Percentiles rank a stretch among this genome's conserved stretches.
Evolutionary conservation across 1,140 invertebrate species (phyloP).

Genomic region (Diorhabda carinulata): DNA sequence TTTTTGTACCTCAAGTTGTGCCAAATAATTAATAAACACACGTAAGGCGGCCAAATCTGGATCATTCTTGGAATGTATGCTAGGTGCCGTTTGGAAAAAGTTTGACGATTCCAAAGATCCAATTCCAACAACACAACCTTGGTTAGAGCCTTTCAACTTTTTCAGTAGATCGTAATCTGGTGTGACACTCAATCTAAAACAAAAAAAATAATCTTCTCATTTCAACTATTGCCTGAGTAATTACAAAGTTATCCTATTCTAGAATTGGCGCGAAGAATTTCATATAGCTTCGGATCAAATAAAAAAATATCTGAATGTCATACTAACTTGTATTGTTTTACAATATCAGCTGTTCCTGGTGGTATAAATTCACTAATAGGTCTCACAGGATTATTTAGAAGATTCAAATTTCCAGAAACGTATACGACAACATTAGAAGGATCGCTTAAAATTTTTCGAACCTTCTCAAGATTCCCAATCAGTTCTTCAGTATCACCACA

Average conservation of each 20-base stretch:
- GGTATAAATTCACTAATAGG: constrained; percentile 56
- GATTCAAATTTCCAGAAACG: constrained; percentile 66
- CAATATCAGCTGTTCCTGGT: constrained; percentile 19
- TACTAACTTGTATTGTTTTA: constrained; percentile 12
- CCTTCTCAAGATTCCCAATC: constrained; percentile 55
- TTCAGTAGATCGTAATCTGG: constrained; percentile 53
- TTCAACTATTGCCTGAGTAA: not conserved
- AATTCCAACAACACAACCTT: constrained; percentile 68
- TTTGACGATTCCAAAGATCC: constrained; percentile 79
- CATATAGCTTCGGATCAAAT: no score
- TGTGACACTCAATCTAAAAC: constrained; percentile 50
- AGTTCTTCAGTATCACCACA: constrained; percentile 54
- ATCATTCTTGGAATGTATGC: constrained; percentile 61
- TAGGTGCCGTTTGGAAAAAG: constrained; percentile 62
- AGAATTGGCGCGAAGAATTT: no score
- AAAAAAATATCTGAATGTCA: not conserved
- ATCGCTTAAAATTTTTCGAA: constrained; percentile 58
- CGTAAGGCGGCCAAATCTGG: constrained; percentile 68
- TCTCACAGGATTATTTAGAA: constrained; percentile 52
- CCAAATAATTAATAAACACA: constrained; percentile 81
- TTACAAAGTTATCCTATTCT: no score
- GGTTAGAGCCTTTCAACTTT: constrained; percentile 32
- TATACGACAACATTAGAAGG: constrained; percentile 64
- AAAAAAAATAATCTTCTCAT: not conserved
- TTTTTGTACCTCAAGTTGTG: constrained; percentile 68